Conservation (phyloP, 2,888 invertebrate species). For the Melitaea athalia region DNA sequence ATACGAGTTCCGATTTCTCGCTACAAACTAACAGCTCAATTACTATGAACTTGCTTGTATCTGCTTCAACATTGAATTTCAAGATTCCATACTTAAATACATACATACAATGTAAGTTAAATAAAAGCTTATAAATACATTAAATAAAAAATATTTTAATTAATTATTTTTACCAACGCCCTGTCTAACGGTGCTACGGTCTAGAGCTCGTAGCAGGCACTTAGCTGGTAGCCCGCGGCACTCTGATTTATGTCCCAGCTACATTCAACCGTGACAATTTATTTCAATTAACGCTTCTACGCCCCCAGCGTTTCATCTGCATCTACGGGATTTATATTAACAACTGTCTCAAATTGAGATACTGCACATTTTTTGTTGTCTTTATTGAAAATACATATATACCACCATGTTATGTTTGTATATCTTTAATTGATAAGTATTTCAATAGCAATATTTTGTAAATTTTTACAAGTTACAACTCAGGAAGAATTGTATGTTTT, state of each 20-base stretch:
- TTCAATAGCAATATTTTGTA: neutral
- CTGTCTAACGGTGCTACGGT: constrained; percentile 52
- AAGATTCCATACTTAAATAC: neutral
- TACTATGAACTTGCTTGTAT: no score
- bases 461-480: no score
- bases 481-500: no score
- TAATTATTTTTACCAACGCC: constrained; percentile 3
- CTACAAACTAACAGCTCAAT: no score
- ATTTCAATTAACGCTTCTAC: constrained; percentile 77
- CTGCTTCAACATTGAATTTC: no score
- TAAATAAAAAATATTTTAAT: no score
- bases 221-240: constrained; percentile 78
- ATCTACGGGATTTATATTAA: constrained; percentile 43
- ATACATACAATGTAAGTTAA: no score
- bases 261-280: constrained; percentile 77
- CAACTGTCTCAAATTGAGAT: constrained; percentile 35
- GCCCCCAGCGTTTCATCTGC: constrained; percentile 52
- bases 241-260: constrained; percentile 78
- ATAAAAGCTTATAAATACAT: no score
- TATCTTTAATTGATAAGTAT: neutral
- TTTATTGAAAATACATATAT: neutral
- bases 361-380: constrained; percentile 18
- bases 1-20: no score
- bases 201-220: constrained; percentile 69
- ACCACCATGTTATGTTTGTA: neutral